These are phyloP conservation scores for Bilobella aurantiaca DNA, from an alignment of 1,140 invertebrate species.

Conservation along the genomic window DNA sequence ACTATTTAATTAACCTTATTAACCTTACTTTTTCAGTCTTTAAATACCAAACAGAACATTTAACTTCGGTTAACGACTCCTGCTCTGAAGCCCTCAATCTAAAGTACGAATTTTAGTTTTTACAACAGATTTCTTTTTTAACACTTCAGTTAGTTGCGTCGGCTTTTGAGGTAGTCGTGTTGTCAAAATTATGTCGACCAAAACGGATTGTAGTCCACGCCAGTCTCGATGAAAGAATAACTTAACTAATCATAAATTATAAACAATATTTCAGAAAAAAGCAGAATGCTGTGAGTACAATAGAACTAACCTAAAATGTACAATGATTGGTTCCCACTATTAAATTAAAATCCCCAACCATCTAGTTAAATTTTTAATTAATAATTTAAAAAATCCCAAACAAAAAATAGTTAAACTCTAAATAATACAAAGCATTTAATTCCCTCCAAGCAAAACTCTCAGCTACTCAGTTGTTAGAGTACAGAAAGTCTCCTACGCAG, in stretches of 20 bases:
- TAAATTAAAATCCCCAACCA: background rate
- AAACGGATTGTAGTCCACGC: constrained; percentile 6
- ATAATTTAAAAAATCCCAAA: background rate
- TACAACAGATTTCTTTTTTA: background rate
- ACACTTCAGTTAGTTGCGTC: background rate
- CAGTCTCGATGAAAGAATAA: background rate
- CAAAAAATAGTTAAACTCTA: background rate
- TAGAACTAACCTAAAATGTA: background rate
- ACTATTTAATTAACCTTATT: too few relatives aligned
- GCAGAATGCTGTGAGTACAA: background rate
- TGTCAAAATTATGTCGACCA: constrained; percentile 2
- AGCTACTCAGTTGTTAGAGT: background rate
- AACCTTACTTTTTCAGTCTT: background rate
- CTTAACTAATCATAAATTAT: background rate
- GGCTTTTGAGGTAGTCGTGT: constrained; percentile 1
- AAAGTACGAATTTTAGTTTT: too few relatives aligned
- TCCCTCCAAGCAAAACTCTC: background rate
- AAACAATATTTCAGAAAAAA: background rate
- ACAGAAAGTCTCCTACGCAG: too few relatives aligned
- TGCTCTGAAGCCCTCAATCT: too few relatives aligned
- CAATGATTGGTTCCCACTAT: background rate
- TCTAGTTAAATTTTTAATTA: background rate
- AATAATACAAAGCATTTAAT: constrained; percentile 4
- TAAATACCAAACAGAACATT: background rate
- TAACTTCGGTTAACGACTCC: too few relatives aligned